Percentiles rank a stretch among this genome's conserved stretches.
Evolutionary conservation across 1,140 invertebrate genomes (phyloP).

Genomic region (Zelostemma sp.): DNA sequence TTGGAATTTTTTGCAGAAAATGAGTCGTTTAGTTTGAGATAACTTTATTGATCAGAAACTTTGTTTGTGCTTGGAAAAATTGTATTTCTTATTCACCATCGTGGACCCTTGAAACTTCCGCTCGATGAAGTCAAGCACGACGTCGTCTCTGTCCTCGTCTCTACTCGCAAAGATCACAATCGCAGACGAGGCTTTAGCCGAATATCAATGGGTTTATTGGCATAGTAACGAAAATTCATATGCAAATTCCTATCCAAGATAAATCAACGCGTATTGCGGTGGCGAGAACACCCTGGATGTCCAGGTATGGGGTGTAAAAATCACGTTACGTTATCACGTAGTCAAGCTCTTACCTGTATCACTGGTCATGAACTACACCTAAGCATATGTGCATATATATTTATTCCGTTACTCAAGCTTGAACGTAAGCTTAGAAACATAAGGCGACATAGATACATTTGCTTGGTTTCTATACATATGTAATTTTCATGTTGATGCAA

Average conservation of each 20-base stretch:
- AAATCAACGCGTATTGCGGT: constrained; percentile 24
- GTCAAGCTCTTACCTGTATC: constrained; percentile 18
- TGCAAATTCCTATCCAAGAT: constrained; percentile 41
- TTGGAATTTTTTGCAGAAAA: too few relatives aligned
- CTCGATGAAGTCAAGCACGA: background rate
- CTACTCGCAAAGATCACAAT: constrained; percentile 31
- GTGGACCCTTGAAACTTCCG: background rate
- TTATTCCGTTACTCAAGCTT: background rate
- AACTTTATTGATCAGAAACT: too few relatives aligned
- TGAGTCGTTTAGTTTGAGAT: too few relatives aligned
- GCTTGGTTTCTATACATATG: background rate
- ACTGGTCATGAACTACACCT: constrained; percentile 17
- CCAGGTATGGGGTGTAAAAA: constrained; percentile 27
- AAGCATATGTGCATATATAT: background rate
- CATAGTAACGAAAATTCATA: constrained; percentile 45
- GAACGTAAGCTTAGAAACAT: background rate
- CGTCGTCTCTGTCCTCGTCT: background rate
- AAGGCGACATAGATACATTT: background rate
- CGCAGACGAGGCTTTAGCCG: constrained; percentile 13
- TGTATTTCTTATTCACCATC: background rate
- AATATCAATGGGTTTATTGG: constrained; percentile 51
- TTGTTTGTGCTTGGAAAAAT: background rate
- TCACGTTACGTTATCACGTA: constrained; percentile 27
- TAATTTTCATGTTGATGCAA: background rate
- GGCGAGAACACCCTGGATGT: constrained; percentile 24